Evolutionary conservation across 2,113 vertebrate genomes (phyloP).

Genomic region (Progne subis): DNA sequence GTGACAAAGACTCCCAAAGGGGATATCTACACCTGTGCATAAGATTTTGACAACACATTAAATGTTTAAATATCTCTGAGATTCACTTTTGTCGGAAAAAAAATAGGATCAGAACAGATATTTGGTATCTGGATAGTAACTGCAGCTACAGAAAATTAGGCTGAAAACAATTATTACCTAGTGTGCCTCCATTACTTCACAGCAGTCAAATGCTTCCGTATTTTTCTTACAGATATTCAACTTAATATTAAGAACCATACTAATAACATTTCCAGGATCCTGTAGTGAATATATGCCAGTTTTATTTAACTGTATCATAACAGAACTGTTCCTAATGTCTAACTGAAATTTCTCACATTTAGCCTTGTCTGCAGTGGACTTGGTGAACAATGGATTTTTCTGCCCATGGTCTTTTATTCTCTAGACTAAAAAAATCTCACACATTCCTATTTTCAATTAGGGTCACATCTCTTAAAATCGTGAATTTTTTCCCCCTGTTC

Average conservation of each 20-base stretch:
- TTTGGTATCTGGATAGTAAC: neutral
- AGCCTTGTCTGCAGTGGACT: neutral
- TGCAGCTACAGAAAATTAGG: neutral
- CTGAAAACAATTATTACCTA: neutral
- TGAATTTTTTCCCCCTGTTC: rapidly evolving
- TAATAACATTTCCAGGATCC: neutral
- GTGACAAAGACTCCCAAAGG: neutral
- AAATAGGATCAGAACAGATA: neutral
- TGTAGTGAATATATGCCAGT: neutral
- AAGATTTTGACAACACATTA: neutral
- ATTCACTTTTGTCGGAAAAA: neutral
- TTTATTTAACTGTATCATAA: neutral
- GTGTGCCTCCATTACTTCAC: neutral
- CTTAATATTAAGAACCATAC: neutral
- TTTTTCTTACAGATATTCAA: neutral
- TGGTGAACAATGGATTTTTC: neutral
- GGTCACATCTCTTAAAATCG: neutral
- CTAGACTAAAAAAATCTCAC: neutral
- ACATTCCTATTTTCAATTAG: neutral
- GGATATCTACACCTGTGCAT: neutral
- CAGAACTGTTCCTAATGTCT: neutral
- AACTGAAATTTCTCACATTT: neutral
- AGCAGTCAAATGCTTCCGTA: neutral
- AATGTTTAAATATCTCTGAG: neutral
- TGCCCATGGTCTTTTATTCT: neutral